Evolutionary conservation across 2,888 invertebrate species (phyloP).

Genomic region (Melitaea athalia): DNA sequence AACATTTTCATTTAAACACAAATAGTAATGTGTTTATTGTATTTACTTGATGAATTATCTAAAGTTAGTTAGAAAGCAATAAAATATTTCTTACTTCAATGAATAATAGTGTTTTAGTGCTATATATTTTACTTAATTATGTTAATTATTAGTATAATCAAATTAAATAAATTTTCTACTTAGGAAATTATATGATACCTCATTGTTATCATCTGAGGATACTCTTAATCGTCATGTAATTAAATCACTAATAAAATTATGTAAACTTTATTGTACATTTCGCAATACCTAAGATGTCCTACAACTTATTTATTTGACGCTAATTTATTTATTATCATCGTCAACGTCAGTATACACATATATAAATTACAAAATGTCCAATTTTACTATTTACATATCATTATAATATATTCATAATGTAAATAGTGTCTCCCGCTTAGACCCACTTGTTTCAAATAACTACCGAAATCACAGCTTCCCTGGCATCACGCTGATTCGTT

Average conservation of each 20-base stretch:
- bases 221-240: no score
- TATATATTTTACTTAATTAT: no score
- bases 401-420: slow-evolving; percentile 34
- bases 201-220: no score
- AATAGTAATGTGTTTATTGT: background rate
- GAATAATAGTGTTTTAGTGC: no score
- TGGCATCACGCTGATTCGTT: slow-evolving; percentile 38
- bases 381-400: slow-evolving; percentile 26
- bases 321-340: slow-evolving; percentile 20
- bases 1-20: background rate
- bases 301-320: slow-evolving; percentile 1
- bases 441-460: slow-evolving; percentile 37
- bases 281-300: background rate
- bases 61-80: no score
- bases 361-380: slow-evolving; percentile 10
- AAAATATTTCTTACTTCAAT: no score
- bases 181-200: no score
- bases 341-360: slow-evolving; percentile 8
- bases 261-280: no score
- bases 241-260: background rate
- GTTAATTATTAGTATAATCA: no score
- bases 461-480: slow-evolving; percentile 34
- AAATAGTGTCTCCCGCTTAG: slow-evolving; percentile 12
- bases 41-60: no score
- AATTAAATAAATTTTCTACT: no score